These are phyloP conservation scores for Gallinago jamesoni DNA, from an alignment of 2,113 vertebrate genomes.

Conservation along the genomic window DNA sequence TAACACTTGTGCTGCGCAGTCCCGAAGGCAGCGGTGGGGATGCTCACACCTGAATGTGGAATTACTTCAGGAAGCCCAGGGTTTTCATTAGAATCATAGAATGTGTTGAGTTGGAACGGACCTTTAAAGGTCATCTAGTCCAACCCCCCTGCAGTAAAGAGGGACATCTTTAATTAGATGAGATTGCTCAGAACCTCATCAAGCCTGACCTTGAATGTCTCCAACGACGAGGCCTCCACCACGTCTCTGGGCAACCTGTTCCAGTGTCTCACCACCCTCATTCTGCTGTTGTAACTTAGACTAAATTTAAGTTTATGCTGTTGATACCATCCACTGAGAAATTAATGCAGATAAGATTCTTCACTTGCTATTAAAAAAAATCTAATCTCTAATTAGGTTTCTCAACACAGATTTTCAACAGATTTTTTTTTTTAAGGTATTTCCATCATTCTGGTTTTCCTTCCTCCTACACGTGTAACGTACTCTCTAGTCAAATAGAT, in stretches of 20 bases:
- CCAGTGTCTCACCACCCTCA: neutral
- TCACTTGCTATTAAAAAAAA: neutral
- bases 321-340: neutral
- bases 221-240: no score
- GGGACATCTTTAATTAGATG: no score
- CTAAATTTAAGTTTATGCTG: neutral
- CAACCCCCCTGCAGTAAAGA: no score
- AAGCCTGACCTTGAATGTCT: no score
- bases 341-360: neutral
- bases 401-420: neutral
- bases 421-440: neutral
- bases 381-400: neutral
- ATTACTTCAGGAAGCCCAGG: neutral
- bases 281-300: neutral
- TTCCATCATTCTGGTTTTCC: neutral
- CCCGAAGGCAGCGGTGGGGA: neutral
- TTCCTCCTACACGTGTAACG: rapidly evolving
- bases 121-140: no score
- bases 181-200: no score
- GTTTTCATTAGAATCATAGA: neutral
- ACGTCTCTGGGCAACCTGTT: no score
- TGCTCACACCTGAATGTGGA: neutral
- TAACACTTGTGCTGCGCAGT: neutral
- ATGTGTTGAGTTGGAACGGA: no score
- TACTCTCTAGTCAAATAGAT: neutral